Evolutionary conservation across 2,113 vertebrate species (phyloP).

Genomic region (Myodes glareolus): DNA sequence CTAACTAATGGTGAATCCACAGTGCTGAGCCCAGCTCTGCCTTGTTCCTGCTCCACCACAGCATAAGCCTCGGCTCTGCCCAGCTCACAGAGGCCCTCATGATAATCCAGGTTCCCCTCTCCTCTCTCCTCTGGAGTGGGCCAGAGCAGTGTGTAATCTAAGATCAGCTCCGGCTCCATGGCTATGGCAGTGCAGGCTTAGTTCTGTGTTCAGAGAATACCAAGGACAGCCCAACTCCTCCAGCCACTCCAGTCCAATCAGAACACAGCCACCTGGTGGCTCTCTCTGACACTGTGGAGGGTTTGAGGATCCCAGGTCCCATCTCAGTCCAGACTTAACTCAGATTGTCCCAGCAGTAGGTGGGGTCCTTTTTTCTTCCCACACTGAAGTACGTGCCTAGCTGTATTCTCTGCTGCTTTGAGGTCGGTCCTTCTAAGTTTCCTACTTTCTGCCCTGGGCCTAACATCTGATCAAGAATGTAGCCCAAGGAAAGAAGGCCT

Average conservation of each 20-base stretch:
- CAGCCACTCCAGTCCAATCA: too few species aligned
- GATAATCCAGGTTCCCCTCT: neutral
- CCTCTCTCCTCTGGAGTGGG: neutral
- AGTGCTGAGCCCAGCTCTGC: neutral
- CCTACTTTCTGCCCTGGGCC: neutral
- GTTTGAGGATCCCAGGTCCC: fast-evolving
- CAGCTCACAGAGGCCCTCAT: fast-evolving
- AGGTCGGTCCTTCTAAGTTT: fast-evolving
- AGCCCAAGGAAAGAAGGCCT: neutral
- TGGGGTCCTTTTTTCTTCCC: neutral
- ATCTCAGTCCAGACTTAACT: neutral
- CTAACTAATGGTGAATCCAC: neutral
- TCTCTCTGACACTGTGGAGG: neutral
- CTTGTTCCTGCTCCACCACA: neutral
- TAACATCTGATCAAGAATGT: too few species aligned
- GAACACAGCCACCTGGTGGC: neutral
- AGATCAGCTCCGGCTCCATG: neutral
- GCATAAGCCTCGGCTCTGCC: fast-evolving
- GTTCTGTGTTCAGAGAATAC: neutral
- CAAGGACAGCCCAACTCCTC: neutral
- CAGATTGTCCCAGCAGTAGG: too few species aligned
- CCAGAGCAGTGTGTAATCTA: fast-evolving
- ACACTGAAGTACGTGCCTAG: fast-evolving
- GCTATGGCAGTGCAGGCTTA: neutral
- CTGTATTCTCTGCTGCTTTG: neutral